Evolutionary conservation across 2,797 vertebrate genomes (phyloP).

Genomic region (Hozukius guyotensis): DNA sequence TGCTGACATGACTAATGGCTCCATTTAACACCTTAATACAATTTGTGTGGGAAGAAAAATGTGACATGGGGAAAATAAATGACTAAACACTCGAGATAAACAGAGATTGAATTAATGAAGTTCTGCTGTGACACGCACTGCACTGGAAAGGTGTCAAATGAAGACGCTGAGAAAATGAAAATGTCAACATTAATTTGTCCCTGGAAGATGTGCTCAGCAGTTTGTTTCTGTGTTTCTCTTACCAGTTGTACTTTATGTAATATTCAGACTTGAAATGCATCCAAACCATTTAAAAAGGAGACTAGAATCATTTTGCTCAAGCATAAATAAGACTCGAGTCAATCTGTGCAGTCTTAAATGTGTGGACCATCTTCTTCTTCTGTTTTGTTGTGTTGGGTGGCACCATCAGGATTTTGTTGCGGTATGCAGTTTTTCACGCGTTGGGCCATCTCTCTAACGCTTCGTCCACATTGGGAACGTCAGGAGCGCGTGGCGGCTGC

Average conservation of each 20-base stretch:
- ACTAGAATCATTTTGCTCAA: background rate
- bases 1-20: constrained; percentile 29
- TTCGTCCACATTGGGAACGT: no score
- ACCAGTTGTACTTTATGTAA: background rate
- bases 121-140: background rate
- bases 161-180: constrained; percentile 8
- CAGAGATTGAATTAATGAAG: constrained; percentile 32
- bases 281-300: background rate
- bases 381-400: background rate
- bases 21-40: constrained; percentile 29
- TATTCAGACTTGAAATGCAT: background rate
- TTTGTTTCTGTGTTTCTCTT: background rate
- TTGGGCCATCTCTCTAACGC: background rate
- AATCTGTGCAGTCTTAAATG: background rate
- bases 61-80: constrained; percentile 36
- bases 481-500: no score
- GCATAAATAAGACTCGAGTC: background rate
- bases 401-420: background rate
- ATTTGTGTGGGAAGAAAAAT: constrained; percentile 26
- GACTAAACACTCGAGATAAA: constrained; percentile 27
- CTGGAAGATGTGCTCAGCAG: background rate
- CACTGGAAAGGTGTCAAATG: constrained; percentile 6
- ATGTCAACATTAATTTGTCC: constrained; percentile 12
- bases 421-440: no score
- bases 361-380: no score